Conservation (phyloP, 2,113 vertebrate genomes). For the Thinocorus orbignyianus region DNA sequence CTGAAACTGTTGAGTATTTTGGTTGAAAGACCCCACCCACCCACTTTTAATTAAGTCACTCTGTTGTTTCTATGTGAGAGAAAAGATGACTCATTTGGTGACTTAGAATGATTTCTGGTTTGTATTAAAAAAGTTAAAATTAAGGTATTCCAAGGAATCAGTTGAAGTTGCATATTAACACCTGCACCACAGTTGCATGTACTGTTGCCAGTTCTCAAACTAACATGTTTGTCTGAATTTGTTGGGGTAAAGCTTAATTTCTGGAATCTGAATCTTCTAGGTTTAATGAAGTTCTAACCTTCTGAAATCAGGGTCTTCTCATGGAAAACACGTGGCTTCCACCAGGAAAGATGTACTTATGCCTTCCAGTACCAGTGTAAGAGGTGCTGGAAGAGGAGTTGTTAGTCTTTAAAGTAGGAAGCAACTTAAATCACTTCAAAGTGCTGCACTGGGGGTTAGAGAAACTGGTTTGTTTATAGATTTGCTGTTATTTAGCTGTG, state of each 20-base stretch:
- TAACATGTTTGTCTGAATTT: background rate
- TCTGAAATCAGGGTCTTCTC: background rate
- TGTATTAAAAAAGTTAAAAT: background rate
- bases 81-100: background rate
- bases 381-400: background rate
- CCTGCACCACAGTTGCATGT: background rate
- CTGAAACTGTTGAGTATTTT: background rate
- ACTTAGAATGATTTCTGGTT: background rate
- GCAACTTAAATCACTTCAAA: background rate
- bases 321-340: background rate
- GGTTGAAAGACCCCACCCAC: background rate
- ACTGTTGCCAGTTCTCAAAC: background rate
- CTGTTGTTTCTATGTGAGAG: background rate
- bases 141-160: background rate
- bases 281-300: background rate
- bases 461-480: background rate
- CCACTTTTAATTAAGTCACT: background rate
- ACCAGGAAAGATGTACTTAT: background rate
- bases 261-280: background rate
- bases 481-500: background rate
- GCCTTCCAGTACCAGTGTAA: background rate
- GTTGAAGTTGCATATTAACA: background rate
- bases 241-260: background rate
- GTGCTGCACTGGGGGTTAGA: background rate
- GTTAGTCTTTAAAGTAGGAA: background rate